These are phyloP conservation scores for Morpho helenor DNA, from an alignment of 2,888 invertebrate genomes.

Conservation along the genomic window DNA sequence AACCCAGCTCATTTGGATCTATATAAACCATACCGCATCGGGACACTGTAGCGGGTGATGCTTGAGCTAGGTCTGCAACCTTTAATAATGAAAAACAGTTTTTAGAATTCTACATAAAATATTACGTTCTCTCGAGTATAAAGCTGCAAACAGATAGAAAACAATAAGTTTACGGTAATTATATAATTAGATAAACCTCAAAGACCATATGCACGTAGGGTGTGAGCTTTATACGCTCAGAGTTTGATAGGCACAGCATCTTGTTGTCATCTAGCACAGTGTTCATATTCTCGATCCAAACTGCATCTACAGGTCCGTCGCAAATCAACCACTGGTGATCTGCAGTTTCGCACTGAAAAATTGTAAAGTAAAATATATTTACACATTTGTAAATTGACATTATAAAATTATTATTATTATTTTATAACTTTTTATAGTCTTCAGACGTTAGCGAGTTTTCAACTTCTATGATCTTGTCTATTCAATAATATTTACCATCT, in stretches of 20 bases:
- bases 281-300: constrained; percentile 97
- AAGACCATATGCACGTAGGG: constrained; percentile 94
- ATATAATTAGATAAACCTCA: constrained; percentile 71
- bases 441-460: no score
- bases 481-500: no score
- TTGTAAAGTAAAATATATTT: no score
- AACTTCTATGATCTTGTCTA: no score
- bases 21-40: constrained; percentile 94
- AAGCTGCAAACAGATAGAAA: no score
- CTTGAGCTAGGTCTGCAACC: constrained; percentile 91
- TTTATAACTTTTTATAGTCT: no score
- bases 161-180: neutral
- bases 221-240: constrained; percentile 93
- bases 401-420: neutral
- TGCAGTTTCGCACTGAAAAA: constrained; percentile 60
- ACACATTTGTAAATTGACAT: neutral
- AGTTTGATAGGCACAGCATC: constrained; percentile 94
- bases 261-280: constrained; percentile 96
- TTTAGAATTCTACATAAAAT: neutral
- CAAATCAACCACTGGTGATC: constrained; percentile 95
- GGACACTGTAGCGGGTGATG: constrained; percentile 93
- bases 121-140: no score
- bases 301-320: constrained; percentile 95
- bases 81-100: constrained; percentile 25
- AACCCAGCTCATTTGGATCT: constrained; percentile 90